Conservation (phyloP, 1,140 invertebrate genomes). For the Linepithema humile region DNA sequence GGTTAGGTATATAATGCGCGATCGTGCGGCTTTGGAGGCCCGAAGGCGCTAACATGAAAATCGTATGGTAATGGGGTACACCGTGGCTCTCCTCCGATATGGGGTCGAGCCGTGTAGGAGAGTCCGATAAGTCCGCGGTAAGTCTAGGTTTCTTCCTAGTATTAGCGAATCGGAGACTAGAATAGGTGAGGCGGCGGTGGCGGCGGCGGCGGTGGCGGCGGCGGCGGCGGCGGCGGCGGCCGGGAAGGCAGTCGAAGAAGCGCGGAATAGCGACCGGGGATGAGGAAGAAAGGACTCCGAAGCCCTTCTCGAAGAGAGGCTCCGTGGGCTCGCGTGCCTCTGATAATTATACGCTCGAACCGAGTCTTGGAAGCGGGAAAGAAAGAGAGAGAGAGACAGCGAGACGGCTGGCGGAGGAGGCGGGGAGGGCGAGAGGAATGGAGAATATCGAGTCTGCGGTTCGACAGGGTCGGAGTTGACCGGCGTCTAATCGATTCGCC, state of each 20-base stretch:
- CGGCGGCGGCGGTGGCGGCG: too few relatives aligned
- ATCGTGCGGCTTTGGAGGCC: slow-evolving; percentile 79
- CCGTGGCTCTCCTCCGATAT: slow-evolving; percentile 71
- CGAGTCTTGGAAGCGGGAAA: slow-evolving; percentile 63
- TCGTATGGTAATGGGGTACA: slow-evolving; percentile 81
- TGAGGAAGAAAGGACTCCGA: slow-evolving; percentile 58
- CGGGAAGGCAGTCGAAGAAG: slow-evolving; percentile 13
- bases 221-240: too few relatives aligned
- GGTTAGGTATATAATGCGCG: slow-evolving; percentile 77
- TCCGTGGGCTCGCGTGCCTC: slow-evolving; percentile 81
- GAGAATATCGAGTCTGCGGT: slow-evolving; percentile 77
- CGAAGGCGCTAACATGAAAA: slow-evolving; percentile 82
- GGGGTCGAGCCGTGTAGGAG: slow-evolving; percentile 71
- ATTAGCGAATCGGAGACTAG: slow-evolving; percentile 68
- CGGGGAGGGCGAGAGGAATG: slow-evolving; percentile 21
- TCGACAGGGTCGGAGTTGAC: slow-evolving; percentile 83
- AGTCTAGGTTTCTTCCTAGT: slow-evolving; percentile 78
- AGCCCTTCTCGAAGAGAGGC: slow-evolving; percentile 69
- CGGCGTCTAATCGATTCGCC: slow-evolving; percentile 82
- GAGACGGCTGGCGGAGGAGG: neutral
- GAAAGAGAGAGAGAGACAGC: neutral
- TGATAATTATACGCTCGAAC: slow-evolving; percentile 81
- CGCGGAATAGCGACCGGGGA: slow-evolving; percentile 36
- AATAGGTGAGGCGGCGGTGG: slow-evolving; percentile 30
- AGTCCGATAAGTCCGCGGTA: slow-evolving; percentile 66